Conservation (phyloP, 2,113 vertebrate species). For the Dipodomys spectabilis region DNA sequence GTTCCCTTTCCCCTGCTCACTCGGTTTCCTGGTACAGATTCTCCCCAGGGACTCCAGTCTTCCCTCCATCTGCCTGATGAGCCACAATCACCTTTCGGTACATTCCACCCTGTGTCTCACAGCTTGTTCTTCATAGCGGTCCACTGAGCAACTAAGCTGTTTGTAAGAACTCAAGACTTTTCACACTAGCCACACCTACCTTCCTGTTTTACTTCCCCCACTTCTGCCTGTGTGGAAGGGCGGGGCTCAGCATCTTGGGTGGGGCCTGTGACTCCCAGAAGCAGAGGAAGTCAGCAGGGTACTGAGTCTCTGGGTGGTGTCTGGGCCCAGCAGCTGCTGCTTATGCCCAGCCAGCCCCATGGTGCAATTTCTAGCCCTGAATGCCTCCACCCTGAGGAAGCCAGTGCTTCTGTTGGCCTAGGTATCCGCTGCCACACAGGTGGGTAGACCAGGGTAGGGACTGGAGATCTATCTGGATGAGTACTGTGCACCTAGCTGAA, state of each 20-base stretch:
- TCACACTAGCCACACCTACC: constrained; percentile 88
- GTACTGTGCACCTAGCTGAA: neutral
- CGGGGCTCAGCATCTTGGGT: constrained; percentile 89
- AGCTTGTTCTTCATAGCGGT: constrained; percentile 87
- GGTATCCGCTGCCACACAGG: constrained; percentile 89
- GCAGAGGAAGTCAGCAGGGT: constrained; percentile 86
- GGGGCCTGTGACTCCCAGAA: constrained; percentile 90
- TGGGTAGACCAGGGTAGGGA: neutral
- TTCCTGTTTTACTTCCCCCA: constrained; percentile 88
- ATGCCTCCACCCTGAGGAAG: constrained; percentile 85
- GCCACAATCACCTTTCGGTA: constrained; percentile 88
- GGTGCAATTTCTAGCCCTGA: constrained; percentile 78
- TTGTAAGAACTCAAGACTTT: constrained; percentile 74
- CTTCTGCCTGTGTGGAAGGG: constrained; percentile 90
- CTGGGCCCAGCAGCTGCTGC: constrained; percentile 87
- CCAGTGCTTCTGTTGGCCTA: constrained; percentile 92
- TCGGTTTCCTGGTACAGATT: constrained; percentile 86
- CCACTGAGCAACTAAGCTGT: constrained; percentile 88
- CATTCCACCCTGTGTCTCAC: constrained; percentile 81
- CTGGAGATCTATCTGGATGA: neutral
- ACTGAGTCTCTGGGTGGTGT: constrained; percentile 67
- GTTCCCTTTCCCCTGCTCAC: constrained; percentile 84
- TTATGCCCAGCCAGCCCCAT: constrained; percentile 87
- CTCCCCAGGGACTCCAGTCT: constrained; percentile 89
- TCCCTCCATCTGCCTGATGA: constrained; percentile 88